Evolutionary conservation across 2,888 invertebrate genomes (phyloP).

Genomic region (Ypsolopha scabrella): DNA sequence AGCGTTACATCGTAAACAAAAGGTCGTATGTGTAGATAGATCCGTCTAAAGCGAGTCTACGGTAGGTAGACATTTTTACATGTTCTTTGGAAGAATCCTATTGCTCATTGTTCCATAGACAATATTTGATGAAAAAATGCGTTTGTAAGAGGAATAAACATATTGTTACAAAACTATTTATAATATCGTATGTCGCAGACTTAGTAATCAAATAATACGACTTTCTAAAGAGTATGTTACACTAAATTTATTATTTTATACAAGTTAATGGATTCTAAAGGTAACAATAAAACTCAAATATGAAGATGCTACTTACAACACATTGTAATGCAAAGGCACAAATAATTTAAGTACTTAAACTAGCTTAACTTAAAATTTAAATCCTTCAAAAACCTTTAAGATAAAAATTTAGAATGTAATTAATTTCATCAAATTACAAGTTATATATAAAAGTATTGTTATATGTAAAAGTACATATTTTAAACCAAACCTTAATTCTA

Average conservation of each 20-base stretch:
- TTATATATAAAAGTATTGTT: background rate
- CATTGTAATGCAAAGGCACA: conserved; percentile 41
- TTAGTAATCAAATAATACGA: background rate
- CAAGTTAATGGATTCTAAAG: background rate
- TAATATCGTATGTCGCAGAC: background rate
- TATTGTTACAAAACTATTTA: background rate
- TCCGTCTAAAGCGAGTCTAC: no score
- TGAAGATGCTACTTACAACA: conserved; percentile 15
- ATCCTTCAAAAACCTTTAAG: background rate
- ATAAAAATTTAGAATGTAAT: no score
- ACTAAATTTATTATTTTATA: background rate
- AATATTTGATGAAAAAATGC: background rate
- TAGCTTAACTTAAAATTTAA: background rate
- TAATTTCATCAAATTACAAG: no score
- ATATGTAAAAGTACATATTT: conserved; percentile 7
- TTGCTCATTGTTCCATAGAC: background rate
- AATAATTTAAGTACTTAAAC: conserved; percentile 49
- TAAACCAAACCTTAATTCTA: conserved; percentile 4
- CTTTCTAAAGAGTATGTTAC: background rate
- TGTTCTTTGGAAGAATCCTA: background rate
- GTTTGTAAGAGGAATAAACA: background rate
- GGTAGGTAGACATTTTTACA: no score
- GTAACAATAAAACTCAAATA: conserved; percentile 20
- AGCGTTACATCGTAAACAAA: no score
- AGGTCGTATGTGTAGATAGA: no score